Base-by-base conservation (phyloP, 2,113 vertebrate species). In the Halcyon malimbica region DNA sequence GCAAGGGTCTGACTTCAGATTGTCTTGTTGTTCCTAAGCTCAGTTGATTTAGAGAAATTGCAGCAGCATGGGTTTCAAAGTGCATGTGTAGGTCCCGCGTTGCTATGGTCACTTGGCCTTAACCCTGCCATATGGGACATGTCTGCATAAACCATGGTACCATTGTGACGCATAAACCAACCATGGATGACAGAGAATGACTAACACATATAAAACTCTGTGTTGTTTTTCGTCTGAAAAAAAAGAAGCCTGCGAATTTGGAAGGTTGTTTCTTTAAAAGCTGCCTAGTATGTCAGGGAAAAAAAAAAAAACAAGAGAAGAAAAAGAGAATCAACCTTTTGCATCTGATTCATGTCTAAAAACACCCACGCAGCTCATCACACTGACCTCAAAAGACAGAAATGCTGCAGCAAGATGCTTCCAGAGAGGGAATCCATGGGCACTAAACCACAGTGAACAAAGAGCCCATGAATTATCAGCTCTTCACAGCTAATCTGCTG, bases 311-410 rank as follows among this genome's bases (percentile, higher is more conserved):
- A n/a, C n/a, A n/a, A 42, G 56, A 70, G 50, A 69, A 73, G 39
- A 91, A 81, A 53, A 73, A 60, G 53, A 94, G 67, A 90, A 92
- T 86, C 88, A 96, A 86, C 89, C 37, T 93, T 91, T 90, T 95
- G 79, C 90, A 93, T 90, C 86, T 96, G 90, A 96, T 95, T 96
- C 83, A 17, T 96, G 94, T 90, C 94, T 96, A 67, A 93, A 95
- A 94, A 93, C 94, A 83, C 93, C 95, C 94, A 96, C 79, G 2
- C 92, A 95, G 75, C 93, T 95, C 86, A 41, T 93, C 82, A 78
- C 71, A 54, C 56, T 94, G 96, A 88, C 90, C 88, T 94, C 93
- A 90, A 96, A 97, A 96, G 95, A 12, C 71, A 92, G 74, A 97
- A 96, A 70, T 88, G 68, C 76, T 95, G 88, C 86, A 83, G 67